Conservation (phyloP, 2,113 vertebrate genomes). For the Istiophorus platypterus region DNA sequence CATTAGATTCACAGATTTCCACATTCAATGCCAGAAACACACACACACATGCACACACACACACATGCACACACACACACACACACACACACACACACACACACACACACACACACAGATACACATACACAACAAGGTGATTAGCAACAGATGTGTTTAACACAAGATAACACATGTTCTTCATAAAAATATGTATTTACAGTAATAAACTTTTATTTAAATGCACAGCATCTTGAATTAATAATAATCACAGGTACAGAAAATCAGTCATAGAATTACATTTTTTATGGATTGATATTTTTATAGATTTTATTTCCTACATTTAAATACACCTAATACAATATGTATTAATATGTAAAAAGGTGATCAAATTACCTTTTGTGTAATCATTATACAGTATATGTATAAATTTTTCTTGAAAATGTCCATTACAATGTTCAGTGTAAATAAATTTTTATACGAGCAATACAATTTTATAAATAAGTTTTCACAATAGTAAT, state of each 20-base stretch:
- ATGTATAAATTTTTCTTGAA: constrained; percentile 22
- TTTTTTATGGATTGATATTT: not conserved
- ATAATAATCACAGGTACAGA: not conserved
- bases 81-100: constrained; percentile 3
- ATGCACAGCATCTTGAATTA: not conserved
- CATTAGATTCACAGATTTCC: not conserved
- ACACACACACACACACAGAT: not conserved
- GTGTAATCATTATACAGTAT: constrained; percentile 3
- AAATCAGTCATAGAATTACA: constrained; percentile 16
- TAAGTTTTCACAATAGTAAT: constrained; percentile 56
- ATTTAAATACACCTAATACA: constrained; percentile 44
- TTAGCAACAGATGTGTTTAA: not conserved
- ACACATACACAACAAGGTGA: not conserved
- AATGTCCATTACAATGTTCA: constrained; percentile 1
- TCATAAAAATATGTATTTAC: not conserved
- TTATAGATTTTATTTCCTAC: constrained; percentile 8
- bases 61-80: no score
- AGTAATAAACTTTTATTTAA: not conserved
- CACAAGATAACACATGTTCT: not conserved
- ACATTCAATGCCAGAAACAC: not conserved
- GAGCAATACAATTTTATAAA: constrained; percentile 27
- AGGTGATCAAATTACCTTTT: constrained; percentile 41
- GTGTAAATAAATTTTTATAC: not conserved
- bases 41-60: not conserved
- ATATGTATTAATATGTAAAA: constrained; percentile 50